Evolutionary conservation across 2,797 vertebrate genomes (phyloP), one percentile per base, ranked within the genome.

Genomic region (Ctenosaura bakeri): DNA sequence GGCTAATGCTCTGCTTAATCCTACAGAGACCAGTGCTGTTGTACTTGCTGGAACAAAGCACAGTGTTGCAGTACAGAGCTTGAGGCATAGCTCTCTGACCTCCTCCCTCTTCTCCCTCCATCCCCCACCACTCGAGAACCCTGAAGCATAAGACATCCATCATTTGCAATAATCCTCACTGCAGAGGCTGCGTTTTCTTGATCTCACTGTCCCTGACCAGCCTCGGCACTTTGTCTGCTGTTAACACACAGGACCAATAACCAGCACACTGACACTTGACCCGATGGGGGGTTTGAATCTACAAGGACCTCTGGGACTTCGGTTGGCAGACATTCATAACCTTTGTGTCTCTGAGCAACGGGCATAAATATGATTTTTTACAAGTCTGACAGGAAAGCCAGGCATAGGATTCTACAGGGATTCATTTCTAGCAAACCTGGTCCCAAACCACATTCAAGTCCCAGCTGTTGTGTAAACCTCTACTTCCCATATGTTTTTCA

Each of bases 131-230:
- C 2, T 26, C 56, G n/a, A 54, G 85, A 69, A 29, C 79, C 85
- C 89, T 6, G 1, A 22, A 90, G 89, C 89, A 83, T 35, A 69
- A 77, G 71, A 83, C 79, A 90, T 83, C 90, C 90, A 90, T 90
- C 90, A 90, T 83, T 54, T 76, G 80, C 80, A 77, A 90, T 87
- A 16, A 56, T 87, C 62, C 85, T 22, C 35, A 22, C 38, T 46
- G 42, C 52, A 74, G 56, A 74, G 46, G 78, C 84, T 52, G 54
- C 2, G 42, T 18, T 56, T 8, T 76, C 69, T 82, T 42, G 56
- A 83, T 87, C 89, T 62, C 2, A 16, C 71, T 83, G 56, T 56
- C 85, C 87, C 79, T 80, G 46, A 42, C 52, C 52, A 52, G 54
- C 46, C 46, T 83, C 42, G 32, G 56, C 56, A 66, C 85, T 90